Base-by-base conservation (phyloP, 2,888 invertebrate species). In the Cristatella mucedo region DNA sequence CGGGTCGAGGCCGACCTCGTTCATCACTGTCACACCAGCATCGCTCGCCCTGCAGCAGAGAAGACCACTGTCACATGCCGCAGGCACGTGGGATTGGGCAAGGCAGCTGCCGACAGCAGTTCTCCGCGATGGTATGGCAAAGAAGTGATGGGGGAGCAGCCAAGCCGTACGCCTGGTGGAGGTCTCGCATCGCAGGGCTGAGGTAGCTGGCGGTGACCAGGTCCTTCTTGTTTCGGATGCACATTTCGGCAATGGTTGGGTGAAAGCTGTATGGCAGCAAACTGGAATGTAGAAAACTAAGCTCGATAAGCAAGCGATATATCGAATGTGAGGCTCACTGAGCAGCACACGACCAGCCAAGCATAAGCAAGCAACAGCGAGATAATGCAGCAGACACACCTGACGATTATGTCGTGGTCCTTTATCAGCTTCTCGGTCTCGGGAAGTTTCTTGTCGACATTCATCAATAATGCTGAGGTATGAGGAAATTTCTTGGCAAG, bases 181-280 rank as follows among this genome's bases (percentile, higher is more conserved):
- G 67, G 1, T 75, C 75, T 53, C 74, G 76, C 52, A 97, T 80
- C 54, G 81, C 78, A 1, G 84, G 80, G 9, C 81, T 80, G 41
- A 85, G 76, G 56, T 97, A 97, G 44, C 89, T 91, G 0, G 93
- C 91, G 0, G 97, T 97, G 15, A 97, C 89, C 77, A 97, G 76
- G 62, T 97, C 85, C 0, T 79, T 80, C 45, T 77, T 75, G 44
- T 80, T 74, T n/a, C 74, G 73, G 38, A 97, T 80, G 60, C 95
- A 97, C 15, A 78, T 76, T 53, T 76, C 75, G 0, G 93, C 95
- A 2, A 75, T 77, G 4, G 77, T 70, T 0, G 83, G 81, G 61
- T 97, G 97, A 22, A 91, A 71, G 13, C 76, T 73, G 57, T 87
- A 91, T 0, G 97, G 97, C 33, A 99, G 68, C 31, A 97, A 72